These are phyloP conservation scores for Seira musarum DNA, from an alignment of 2,888 invertebrate species.

Conservation along the genomic window DNA sequence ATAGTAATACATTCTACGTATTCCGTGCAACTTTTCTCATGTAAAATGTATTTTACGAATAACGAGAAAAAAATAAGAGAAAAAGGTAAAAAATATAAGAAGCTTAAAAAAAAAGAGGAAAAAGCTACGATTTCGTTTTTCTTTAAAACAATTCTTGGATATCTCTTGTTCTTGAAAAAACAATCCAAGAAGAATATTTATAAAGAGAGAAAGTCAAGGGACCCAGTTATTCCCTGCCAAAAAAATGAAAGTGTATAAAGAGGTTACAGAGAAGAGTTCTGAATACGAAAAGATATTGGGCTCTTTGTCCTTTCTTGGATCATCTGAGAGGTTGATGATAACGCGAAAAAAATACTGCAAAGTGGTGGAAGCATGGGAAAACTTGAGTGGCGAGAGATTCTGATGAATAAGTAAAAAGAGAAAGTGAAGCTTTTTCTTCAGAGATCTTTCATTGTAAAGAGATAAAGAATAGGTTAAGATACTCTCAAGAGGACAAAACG, in stretches of 20 bases:
- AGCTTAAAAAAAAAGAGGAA: background rate
- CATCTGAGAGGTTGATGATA: conserved; percentile 4
- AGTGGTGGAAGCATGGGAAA: background rate
- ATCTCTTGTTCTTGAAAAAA: background rate
- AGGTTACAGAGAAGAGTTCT: background rate
- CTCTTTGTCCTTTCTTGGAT: background rate
- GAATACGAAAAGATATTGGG: background rate
- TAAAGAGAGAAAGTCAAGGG: background rate
- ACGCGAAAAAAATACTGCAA: background rate
- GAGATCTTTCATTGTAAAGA: conserved; percentile 24
- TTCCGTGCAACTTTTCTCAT: background rate
- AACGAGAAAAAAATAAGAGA: background rate
- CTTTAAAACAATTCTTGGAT: background rate
- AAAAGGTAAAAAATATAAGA: background rate
- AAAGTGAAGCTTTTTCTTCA: conserved; percentile 32
- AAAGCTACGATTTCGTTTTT: background rate
- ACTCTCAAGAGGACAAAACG: conserved; percentile 6
- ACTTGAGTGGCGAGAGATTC: conserved; percentile 23
- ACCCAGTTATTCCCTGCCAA: conserved; percentile 6
- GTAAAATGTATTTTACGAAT: conserved; percentile 4
- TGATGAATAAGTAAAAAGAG: conserved; percentile 25
- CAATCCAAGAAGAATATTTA: background rate
- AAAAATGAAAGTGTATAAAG: background rate
- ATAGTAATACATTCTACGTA: background rate
- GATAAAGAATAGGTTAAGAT: conserved; percentile 8